Evolutionary conservation across 1,140 invertebrate species (phyloP).

Genomic region (Platyura marginata): DNA sequence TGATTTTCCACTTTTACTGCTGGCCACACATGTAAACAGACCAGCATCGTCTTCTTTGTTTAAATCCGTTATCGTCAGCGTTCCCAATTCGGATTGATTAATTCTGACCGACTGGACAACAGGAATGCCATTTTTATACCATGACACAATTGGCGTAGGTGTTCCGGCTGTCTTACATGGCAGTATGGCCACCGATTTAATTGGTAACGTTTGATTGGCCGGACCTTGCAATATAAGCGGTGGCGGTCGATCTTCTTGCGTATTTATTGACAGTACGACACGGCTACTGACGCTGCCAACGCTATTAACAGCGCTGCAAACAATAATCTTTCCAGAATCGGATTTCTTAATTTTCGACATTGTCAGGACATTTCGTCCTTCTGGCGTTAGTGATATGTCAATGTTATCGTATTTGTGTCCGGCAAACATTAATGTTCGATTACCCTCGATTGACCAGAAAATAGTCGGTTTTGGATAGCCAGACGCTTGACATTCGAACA

Average conservation of each 20-base stretch:
- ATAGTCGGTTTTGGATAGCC: constrained; percentile 50
- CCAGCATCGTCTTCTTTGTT: constrained; percentile 49
- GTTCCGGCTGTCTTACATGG: constrained; percentile 56
- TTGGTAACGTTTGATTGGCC: constrained; percentile 73
- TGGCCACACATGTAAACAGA: constrained; percentile 66
- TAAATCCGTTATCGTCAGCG: constrained; percentile 57
- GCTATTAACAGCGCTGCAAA: constrained; percentile 66
- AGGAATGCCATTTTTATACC: constrained; percentile 63
- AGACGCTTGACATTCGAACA: constrained; percentile 44
- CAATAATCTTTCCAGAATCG: constrained; percentile 42
- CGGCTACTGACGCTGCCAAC: constrained; percentile 59
- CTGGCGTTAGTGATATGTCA: constrained; percentile 34
- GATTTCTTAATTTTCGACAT: constrained; percentile 39
- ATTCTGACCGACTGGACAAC: constrained; percentile 38
- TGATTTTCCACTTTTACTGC: constrained; percentile 64
- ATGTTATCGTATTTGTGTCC: constrained; percentile 38
- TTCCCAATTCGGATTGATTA: constrained; percentile 47
- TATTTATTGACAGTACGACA: constrained; percentile 55
- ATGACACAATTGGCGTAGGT: constrained; percentile 57
- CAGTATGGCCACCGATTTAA: constrained; percentile 54
- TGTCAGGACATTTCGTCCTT: constrained; percentile 38
- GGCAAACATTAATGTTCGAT: constrained; percentile 46
- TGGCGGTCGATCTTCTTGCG: constrained; percentile 59
- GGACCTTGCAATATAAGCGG: constrained; percentile 76
- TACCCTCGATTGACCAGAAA: constrained; percentile 62